Percentiles rank a stretch among this genome's conserved stretches.
phyloP scores from a whole-genome alignment of 2,888 invertebrate genomes.

The Augiades crinisus region DNA sequence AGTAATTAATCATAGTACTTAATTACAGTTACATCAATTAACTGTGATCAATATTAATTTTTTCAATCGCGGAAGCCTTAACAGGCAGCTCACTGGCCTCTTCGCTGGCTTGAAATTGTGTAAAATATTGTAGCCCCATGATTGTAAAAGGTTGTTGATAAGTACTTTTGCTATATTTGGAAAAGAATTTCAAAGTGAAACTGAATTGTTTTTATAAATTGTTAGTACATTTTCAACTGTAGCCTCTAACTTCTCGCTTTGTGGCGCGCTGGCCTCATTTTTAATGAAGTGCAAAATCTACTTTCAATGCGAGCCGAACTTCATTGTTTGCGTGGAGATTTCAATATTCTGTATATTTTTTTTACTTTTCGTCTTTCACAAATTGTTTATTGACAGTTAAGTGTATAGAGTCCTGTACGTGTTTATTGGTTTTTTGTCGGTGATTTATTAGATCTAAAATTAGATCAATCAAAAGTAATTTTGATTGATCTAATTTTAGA shows the following conservation, averaged over 20 bases:
- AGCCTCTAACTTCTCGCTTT: not conserved
- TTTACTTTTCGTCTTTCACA: not conserved
- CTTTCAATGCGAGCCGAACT: constrained; percentile 4
- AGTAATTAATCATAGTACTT: no score
- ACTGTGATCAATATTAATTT: no score
- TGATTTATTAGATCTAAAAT: no score
- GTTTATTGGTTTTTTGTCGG: not conserved
- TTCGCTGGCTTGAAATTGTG: not conserved
- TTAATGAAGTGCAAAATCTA: constrained; percentile 22
- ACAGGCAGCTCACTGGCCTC: no score
- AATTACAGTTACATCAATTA: no score
- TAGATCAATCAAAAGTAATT: no score
- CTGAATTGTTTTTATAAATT: not conserved
- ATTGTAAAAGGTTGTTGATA: no score
- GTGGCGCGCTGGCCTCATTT: constrained; percentile 12
- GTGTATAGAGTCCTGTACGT: not conserved
- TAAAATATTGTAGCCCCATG: no score
- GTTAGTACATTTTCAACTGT: not conserved
- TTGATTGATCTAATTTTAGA: no score
- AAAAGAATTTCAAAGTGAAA: not conserved
- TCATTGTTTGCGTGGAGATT: not conserved
- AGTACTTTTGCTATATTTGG: no score
- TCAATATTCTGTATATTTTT: not conserved
- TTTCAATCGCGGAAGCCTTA: no score
- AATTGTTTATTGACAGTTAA: not conserved